Evolutionary conservation across 2,888 invertebrate species (phyloP).

Genomic region (Apotomis turbidana): DNA sequence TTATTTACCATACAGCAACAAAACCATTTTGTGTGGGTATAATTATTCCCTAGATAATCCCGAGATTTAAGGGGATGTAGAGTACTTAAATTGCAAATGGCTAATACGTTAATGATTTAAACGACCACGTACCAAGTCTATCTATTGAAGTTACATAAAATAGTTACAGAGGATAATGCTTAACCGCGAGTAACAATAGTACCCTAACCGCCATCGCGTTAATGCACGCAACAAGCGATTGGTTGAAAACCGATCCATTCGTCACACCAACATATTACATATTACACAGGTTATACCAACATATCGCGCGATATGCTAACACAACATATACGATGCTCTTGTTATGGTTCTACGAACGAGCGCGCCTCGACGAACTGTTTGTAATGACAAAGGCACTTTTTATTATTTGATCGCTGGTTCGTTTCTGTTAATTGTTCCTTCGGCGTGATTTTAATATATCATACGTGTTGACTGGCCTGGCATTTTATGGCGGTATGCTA

Average conservation of each 20-base stretch:
- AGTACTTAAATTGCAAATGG: too few relatives aligned
- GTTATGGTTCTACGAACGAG: slow-evolving; percentile 69
- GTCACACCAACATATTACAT: slow-evolving; percentile 44
- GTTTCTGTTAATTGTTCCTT: slow-evolving; percentile 78
- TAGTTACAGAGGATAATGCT: slow-evolving; percentile 18
- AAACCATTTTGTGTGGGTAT: too few relatives aligned
- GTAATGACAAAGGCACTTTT: slow-evolving; percentile 79
- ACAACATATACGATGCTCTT: slow-evolving; percentile 5
- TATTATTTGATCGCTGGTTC: slow-evolving; percentile 80
- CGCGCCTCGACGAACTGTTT: slow-evolving; percentile 60
- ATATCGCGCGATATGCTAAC: slow-evolving; percentile 2
- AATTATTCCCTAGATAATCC: too few relatives aligned
- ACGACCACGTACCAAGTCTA: neutral
- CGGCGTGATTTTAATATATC: slow-evolving; percentile 82
- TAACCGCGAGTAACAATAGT: slow-evolving; percentile 26
- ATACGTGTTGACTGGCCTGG: slow-evolving; percentile 74
- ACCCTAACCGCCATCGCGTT: slow-evolving; percentile 37
- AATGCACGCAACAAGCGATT: slow-evolving; percentile 25
- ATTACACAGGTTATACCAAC: slow-evolving; percentile 12
- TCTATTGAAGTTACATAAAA: neutral
- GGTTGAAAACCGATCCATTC: slow-evolving; percentile 60
- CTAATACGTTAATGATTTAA: too few relatives aligned
- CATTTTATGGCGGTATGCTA: slow-evolving; percentile 76
- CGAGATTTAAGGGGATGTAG: too few relatives aligned
- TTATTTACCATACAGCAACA: neutral